Evolutionary conservation across 2,113 vertebrate species (phyloP).

Genomic region (Parus major): DNA sequence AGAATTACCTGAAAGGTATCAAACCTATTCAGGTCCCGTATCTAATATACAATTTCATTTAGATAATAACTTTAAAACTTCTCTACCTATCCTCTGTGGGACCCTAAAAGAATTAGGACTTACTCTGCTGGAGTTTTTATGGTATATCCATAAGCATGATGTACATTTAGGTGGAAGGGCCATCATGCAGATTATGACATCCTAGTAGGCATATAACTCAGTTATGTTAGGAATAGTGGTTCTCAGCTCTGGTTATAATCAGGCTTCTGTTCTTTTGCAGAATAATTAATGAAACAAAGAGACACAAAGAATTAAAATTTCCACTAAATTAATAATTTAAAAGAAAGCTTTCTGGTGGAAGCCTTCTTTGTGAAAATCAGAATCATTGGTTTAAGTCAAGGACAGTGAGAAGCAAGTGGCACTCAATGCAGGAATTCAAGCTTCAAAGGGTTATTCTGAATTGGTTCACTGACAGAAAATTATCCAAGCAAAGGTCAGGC

Average conservation of each 20-base stretch:
- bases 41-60: background rate
- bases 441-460: constrained; percentile 71
- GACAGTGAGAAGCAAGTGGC: constrained; percentile 65
- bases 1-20: background rate
- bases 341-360: constrained; percentile 62
- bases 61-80: background rate
- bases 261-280: constrained; percentile 18
- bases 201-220: background rate
- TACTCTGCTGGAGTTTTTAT: background rate
- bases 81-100: background rate
- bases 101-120: background rate
- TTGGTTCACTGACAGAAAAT: constrained; percentile 66
- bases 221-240: background rate
- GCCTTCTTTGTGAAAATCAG: background rate
- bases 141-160: background rate
- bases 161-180: background rate
- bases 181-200: background rate
- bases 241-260: constrained; percentile 4
- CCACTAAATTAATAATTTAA: constrained; percentile 60
- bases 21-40: background rate
- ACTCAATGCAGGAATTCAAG: constrained; percentile 40
- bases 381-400: constrained; percentile 51
- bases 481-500: constrained; percentile 79
- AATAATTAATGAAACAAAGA: constrained; percentile 53
- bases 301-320: constrained; percentile 15